Conservation (phyloP, 2,797 vertebrate genomes). For the Adrianichthys oophorus region DNA sequence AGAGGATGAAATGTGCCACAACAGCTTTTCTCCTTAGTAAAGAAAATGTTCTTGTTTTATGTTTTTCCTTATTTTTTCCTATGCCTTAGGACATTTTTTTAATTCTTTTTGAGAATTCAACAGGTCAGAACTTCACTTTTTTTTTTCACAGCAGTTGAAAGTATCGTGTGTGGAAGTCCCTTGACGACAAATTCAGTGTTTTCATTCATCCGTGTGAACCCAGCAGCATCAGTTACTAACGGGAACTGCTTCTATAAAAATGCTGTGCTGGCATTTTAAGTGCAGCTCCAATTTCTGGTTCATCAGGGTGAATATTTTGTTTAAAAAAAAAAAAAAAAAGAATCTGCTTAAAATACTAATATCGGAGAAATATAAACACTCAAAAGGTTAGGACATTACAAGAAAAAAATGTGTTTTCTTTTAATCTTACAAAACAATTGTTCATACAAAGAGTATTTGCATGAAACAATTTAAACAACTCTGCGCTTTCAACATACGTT, state of each 20-base stretch:
- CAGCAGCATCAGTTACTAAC: slow-evolving; percentile 12
- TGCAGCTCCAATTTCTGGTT: neutral
- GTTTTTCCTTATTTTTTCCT: slow-evolving; percentile 58
- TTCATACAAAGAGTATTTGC: too few relatives aligned
- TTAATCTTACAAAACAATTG: too few relatives aligned
- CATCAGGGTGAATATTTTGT: neutral
- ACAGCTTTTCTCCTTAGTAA: slow-evolving; percentile 15
- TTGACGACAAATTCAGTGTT: slow-evolving; percentile 17
- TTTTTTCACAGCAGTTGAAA: slow-evolving; percentile 6
- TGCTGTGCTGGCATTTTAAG: slow-evolving; percentile 10
- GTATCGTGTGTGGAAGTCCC: slow-evolving; percentile 15
- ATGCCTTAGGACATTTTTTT: slow-evolving; percentile 27
- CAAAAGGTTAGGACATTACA: too few relatives aligned
- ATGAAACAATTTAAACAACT: too few relatives aligned
- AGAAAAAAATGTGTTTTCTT: too few relatives aligned
- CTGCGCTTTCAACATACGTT: too few relatives aligned
- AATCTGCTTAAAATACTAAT: too few relatives aligned
- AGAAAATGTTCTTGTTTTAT: slow-evolving; percentile 34
- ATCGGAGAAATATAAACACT: too few relatives aligned
- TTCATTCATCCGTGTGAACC: slow-evolving; percentile 5
- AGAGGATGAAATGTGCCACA: slow-evolving; percentile 16
- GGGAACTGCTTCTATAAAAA: slow-evolving; percentile 4
- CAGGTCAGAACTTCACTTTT: slow-evolving; percentile 31
- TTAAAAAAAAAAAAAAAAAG: slow-evolving; percentile 1
- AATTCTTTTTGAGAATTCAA: slow-evolving; percentile 17